Conservation (phyloP, 2,888 invertebrate genomes). For the Stictocephala bisonia region DNA sequence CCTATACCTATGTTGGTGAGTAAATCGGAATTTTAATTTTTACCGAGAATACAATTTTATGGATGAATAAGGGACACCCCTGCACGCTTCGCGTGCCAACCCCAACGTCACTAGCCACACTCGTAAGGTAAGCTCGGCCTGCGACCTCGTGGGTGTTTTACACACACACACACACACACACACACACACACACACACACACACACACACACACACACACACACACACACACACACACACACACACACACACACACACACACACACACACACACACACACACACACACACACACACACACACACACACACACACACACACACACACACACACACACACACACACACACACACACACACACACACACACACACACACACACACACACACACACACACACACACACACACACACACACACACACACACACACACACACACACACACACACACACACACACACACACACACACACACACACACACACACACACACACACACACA, state of each 20-base stretch:
- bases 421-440: not conserved
- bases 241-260: not conserved
- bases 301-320: not conserved
- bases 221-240: not conserved
- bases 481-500: not conserved
- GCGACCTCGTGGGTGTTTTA: too few species aligned
- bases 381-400: not conserved
- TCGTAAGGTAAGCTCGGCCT: too few species aligned
- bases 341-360: not conserved
- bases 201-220: not conserved
- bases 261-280: not conserved
- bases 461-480: not conserved
- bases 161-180: not conserved
- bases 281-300: not conserved
- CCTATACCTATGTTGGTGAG: too few species aligned
- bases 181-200: not conserved
- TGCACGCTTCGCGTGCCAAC: too few species aligned
- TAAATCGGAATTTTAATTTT: too few species aligned
- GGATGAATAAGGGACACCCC: too few species aligned
- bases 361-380: not conserved
- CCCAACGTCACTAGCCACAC: too few species aligned
- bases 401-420: not conserved
- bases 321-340: not conserved
- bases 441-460: not conserved
- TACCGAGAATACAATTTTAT: too few species aligned